Percentiles rank a stretch among this genome's conserved stretches.
These are phyloP conservation scores for Euphydryas editha DNA, from an alignment of 2,888 invertebrate genomes.

Conservation along the genomic window DNA sequence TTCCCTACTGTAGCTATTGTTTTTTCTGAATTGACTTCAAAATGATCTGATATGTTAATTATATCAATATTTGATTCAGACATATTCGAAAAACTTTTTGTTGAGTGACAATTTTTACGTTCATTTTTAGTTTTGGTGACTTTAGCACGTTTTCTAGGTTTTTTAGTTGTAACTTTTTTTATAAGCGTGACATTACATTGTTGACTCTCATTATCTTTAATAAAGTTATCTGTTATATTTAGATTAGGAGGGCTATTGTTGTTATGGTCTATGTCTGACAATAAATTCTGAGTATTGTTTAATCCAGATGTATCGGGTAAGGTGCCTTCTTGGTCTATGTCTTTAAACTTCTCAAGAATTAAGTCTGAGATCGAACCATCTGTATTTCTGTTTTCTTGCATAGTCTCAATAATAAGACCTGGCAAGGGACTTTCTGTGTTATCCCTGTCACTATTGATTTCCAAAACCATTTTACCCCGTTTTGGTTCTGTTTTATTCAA, in stretches of 20 bases:
- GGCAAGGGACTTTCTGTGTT: conserved; percentile 66
- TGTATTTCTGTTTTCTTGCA: conserved; percentile 40
- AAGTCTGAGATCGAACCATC: conserved; percentile 53
- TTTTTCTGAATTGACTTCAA: conserved; percentile 47
- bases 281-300: conserved; percentile 59
- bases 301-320: conserved; percentile 50
- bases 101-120: neutral
- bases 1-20: conserved; percentile 60
- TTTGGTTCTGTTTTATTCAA: conserved; percentile 38
- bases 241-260: conserved; percentile 46
- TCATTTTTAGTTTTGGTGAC: conserved; percentile 9
- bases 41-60: conserved; percentile 13
- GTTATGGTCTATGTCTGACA: conserved; percentile 54
- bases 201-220: conserved; percentile 5
- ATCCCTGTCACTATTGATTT: conserved; percentile 46
- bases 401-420: conserved; percentile 62
- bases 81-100: neutral
- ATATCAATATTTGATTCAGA: conserved; percentile 4
- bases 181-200: neutral
- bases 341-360: conserved; percentile 59
- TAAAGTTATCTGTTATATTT: conserved; percentile 47
- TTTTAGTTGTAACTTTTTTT: conserved; percentile 24
- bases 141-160: conserved; percentile 4
- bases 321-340: conserved; percentile 52
- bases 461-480: conserved; percentile 30